Evolutionary conservation across 2,113 vertebrate genomes (phyloP).

Genomic region (Nettapus auritus): DNA sequence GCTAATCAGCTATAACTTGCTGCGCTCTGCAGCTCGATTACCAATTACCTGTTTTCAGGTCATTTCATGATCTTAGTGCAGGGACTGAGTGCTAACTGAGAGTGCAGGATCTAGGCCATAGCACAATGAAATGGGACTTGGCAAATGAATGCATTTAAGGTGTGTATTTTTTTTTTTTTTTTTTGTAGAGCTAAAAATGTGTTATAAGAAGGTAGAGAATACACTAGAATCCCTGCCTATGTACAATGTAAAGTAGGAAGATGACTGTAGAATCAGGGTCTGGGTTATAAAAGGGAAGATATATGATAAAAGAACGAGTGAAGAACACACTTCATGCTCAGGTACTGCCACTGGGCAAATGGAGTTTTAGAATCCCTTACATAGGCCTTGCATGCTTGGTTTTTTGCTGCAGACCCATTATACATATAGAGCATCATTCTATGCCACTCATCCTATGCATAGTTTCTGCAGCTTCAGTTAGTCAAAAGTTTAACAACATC

Average conservation of each 20-base stretch:
- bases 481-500: neutral
- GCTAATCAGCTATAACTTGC: too few species aligned
- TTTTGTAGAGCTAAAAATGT: neutral
- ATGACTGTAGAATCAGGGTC: neutral
- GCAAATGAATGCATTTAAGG: neutral
- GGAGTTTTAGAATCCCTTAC: neutral
- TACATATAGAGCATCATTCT: neutral
- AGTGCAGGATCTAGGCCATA: neutral
- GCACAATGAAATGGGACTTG: neutral
- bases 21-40: neutral
- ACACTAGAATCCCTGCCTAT: neutral
- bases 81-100: neutral
- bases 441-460: neutral
- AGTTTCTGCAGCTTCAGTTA: neutral
- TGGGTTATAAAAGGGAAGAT: neutral
- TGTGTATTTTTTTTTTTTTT: neutral
- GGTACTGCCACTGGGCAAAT: neutral
- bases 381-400: neutral
- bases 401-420: neutral
- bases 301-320: neutral
- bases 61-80: neutral
- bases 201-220: neutral
- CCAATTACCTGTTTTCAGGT: neutral
- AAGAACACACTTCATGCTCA: neutral
- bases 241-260: neutral